phyloP scores from a whole-genome alignment of 2,888 invertebrate species.

The Cerceris ruficornis region DNA sequence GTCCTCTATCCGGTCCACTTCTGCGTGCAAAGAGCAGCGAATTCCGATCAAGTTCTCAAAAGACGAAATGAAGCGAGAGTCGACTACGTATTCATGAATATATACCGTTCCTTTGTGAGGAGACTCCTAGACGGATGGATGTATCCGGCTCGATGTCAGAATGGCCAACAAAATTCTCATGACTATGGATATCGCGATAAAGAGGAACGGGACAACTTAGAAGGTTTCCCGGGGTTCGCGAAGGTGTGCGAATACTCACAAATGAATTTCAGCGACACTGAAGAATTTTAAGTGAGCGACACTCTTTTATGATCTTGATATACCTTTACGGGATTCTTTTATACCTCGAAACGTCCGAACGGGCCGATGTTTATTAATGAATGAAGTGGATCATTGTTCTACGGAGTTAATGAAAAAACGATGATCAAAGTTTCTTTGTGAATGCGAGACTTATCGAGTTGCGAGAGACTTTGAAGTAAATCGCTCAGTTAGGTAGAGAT shows the following conservation, averaged over 20 bases:
- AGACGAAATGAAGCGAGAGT: constrained; percentile 33
- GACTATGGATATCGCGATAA: constrained; percentile 29
- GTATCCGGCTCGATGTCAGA: constrained; percentile 12
- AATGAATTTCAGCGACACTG: constrained; percentile 40
- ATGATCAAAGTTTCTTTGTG: neutral
- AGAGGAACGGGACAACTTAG: constrained; percentile 16
- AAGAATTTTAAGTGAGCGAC: constrained; percentile 56
- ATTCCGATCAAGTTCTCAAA: neutral
- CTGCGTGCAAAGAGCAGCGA: constrained; percentile 9
- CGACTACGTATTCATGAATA: constrained; percentile 46
- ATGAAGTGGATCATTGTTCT: neutral
- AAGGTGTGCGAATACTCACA: constrained; percentile 3
- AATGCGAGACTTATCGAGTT: constrained; percentile 11
- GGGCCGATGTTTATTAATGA: constrained; percentile 38
- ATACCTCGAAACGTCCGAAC: neutral
- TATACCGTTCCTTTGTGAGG: constrained; percentile 21
- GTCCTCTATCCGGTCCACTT: constrained; percentile 5
- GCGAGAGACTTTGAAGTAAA: neutral
- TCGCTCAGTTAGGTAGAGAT: too few species aligned
- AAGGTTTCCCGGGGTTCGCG: constrained; percentile 6
- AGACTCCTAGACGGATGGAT: constrained; percentile 6
- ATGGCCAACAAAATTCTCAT: constrained; percentile 18
- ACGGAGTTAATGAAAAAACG: constrained; percentile 36
- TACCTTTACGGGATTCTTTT: constrained; percentile 43
- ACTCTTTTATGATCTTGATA: constrained; percentile 32